phyloP scores from a whole-genome alignment of 2,113 vertebrate genomes.

The Pampusana beccarii region DNA sequence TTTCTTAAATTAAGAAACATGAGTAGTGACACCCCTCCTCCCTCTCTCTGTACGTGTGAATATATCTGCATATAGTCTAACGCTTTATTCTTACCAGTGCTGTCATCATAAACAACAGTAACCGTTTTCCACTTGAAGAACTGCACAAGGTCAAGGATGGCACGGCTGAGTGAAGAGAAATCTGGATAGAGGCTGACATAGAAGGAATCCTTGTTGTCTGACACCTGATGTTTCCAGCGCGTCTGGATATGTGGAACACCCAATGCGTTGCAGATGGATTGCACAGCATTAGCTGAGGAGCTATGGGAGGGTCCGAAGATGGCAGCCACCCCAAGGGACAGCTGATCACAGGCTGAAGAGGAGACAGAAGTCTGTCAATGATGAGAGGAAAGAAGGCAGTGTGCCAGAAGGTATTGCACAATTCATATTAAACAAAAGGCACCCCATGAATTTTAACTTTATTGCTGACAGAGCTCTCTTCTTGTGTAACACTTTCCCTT shows the following conservation, averaged over 20 bases:
- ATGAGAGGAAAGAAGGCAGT: constrained; percentile 53
- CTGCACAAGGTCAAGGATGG: constrained; percentile 97
- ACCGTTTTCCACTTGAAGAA: constrained; percentile 99
- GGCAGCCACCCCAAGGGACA: constrained; percentile 97
- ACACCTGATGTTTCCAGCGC: constrained; percentile 99
- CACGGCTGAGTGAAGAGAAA: constrained; percentile 97
- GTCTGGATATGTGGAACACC: constrained; percentile 99
- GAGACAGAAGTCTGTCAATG: constrained; percentile 74
- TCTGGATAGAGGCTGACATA: constrained; percentile 98
- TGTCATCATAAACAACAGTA: constrained; percentile 98
- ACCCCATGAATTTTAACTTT: neutral
- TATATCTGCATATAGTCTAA: neutral
- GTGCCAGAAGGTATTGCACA: constrained; percentile 45
- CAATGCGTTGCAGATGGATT: constrained; percentile 98
- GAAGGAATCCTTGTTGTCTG: constrained; percentile 97
- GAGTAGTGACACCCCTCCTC: neutral
- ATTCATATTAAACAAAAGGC: neutral
- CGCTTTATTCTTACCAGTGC: constrained; percentile 87
- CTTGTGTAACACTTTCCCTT: neutral
- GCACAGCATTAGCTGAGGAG: constrained; percentile 97
- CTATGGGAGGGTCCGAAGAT: constrained; percentile 98
- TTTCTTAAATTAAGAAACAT: neutral
- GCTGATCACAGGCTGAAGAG: constrained; percentile 95
- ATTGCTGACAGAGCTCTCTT: neutral
- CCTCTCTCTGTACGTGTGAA: neutral